Base-by-base conservation (phyloP, 2,888 invertebrate genomes). In the Tenthredo amoena region DNA sequence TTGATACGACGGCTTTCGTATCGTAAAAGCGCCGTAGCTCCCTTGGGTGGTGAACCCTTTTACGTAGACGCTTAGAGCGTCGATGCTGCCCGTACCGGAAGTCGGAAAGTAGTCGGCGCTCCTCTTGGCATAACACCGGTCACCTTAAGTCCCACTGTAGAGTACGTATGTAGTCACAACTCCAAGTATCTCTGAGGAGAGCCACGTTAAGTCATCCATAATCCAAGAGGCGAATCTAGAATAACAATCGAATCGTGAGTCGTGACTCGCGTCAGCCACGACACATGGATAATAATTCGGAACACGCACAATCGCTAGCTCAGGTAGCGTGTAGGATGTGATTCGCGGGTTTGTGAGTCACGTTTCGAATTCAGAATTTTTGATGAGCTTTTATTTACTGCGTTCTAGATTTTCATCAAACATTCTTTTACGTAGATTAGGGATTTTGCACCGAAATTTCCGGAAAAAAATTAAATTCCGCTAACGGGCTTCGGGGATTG, bases 91-190 rank as follows among this genome's bases (percentile, higher is more conserved):
- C 97, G 97, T 92, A 95, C 96, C 3, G 97, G 96, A 6, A 96
- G 97, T 5, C 97, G 97, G 93, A 97, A 97, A 92, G 95, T 96
- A 18, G 93, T 98, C 26, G 96, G 96, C 76, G 96, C 96, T 1
- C 97, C 97, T 0, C 96, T 97, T n/a, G 97, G 97, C 18, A 93
- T 97, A 43, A 95, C 97, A 7, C 97, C 97, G 1, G 96, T 97
- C 82, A 96, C 97, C 12, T 26, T 26, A 26, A 26, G 26, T 26
- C 26, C 26, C 1, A 1, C 26, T 26, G 18, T n/a, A 55, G 95
- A 96, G 95, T 96, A 94, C 93, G 94, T 92, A 87, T 84, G 50
- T 68, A 40, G 84, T 58, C 65, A 43, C 55, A 72, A 21, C 55
- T 50, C 18, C 74, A 71, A 84, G 43, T 50, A 55, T 26, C 68